Conservation (phyloP, 2,797 vertebrate species). For the Microchirus variegatus region DNA sequence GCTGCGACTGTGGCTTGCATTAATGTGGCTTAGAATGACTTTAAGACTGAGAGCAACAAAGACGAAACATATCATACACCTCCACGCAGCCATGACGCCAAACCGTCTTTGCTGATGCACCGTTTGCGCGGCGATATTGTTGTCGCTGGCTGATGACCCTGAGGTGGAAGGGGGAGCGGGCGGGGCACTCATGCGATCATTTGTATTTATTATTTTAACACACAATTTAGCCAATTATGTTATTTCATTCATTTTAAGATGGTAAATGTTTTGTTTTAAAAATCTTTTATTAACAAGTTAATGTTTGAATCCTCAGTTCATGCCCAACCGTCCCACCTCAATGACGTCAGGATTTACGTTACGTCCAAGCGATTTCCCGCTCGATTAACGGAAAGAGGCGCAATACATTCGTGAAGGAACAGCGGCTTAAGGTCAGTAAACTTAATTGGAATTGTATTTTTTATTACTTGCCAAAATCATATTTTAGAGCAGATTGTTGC, state of each 20-base stretch:
- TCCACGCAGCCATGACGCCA: conserved; percentile 12
- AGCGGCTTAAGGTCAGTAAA: neutral
- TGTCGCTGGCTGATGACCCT: too few relatives aligned
- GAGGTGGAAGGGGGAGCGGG: too few relatives aligned
- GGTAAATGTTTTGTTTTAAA: too few relatives aligned
- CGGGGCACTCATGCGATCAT: too few relatives aligned
- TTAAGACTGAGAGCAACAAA: conserved; percentile 13
- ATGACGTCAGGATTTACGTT: neutral
- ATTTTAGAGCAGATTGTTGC: neutral
- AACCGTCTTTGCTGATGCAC: too few relatives aligned
- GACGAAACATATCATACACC: conserved; percentile 15
- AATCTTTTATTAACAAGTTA: too few relatives aligned
- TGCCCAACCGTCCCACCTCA: neutral
- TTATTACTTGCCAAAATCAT: neutral
- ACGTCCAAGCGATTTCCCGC: neutral
- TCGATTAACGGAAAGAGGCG: neutral
- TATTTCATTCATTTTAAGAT: too few relatives aligned
- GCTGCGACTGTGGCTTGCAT: conserved; percentile 17
- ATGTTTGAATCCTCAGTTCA: neutral
- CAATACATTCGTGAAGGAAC: neutral
- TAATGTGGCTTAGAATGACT: conserved; percentile 26
- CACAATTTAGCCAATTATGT: too few relatives aligned
- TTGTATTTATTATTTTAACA: too few relatives aligned
- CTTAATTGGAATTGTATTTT: neutral
- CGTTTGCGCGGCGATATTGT: neutral